Base-by-base conservation (phyloP, 2,888 invertebrate genomes). In the Plutella xylostella region DNA sequence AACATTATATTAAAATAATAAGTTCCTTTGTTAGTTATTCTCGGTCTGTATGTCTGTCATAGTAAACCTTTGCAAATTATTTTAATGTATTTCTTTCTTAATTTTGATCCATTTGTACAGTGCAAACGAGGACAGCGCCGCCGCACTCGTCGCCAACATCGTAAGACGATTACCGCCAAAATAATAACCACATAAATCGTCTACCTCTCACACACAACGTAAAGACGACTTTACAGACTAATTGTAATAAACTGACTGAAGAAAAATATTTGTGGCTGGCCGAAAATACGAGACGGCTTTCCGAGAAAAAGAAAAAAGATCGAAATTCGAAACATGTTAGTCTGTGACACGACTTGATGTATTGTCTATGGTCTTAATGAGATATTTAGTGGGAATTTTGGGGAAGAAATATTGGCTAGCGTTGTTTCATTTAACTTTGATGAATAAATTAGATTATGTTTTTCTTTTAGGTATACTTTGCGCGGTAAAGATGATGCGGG, bases 161-260 rank as follows among this genome's bases (percentile, higher is more conserved):
- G n/a, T n/a, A n/a, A n/a, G n/a, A n/a, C n/a, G n/a, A n/a, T 37
- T 37, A n/a, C 37, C 37, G 37, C 37, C 37, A 37, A 37, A 37
- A 37, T 37, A 18, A 37, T 18, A 33, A 12, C 3, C n/a, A 11
- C 60, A 68, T 73, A 72, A 73, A 72, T 74, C 56, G 57, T 61
- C 57, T 55, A n/a, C n/a, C n/a, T n/a, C n/a, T n/a, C n/a, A n/a
- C n/a, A n/a, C 51, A 50, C 48, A 51, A 53, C 49, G 50, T 49
- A 48, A 61, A 58, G 55, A 51, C 60, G 54, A 52, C 56, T 58
- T 59, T 59, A 56, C 60, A 54, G 55, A 57, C 57, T 68, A 71
- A 73, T 71, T 74, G 66, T 65, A 69, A 73, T 69, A 61, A 68
- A 72, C 51, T 61, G 66, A 53, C 40, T 2, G 39, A 51, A 51